Evolutionary conservation across 2,888 invertebrate genomes (phyloP).

Genomic region (Polydrusus pterygomalis): DNA sequence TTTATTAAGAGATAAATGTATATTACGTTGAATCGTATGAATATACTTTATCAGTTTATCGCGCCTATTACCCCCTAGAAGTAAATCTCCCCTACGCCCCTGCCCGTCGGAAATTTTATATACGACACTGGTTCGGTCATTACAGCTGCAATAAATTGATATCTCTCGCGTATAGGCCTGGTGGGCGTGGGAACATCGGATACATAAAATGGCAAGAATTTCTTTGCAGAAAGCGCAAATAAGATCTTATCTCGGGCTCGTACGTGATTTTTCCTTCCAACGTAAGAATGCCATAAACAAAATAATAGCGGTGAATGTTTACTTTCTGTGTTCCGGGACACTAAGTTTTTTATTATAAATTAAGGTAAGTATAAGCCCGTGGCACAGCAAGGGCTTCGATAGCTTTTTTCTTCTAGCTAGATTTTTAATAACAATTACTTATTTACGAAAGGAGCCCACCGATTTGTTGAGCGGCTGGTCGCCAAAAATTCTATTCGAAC

Average conservation of each 20-base stretch:
- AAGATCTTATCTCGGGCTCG: conserved; percentile 36
- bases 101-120: conserved; percentile 44
- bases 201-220: conserved; percentile 57
- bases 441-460: too few species aligned
- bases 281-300: conserved; percentile 32
- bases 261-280: conserved; percentile 37
- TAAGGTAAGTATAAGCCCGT: conserved; percentile 9
- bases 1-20: too few species aligned
- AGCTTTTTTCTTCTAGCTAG: too few species aligned
- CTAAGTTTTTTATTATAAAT: not conserved
- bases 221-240: conserved; percentile 57
- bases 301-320: conserved; percentile 40
- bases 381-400: too few species aligned
- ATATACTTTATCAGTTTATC: too few species aligned
- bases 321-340: conserved; percentile 27
- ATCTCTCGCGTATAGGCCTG: conserved; percentile 50
- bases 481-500: too few species aligned
- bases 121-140: conserved; percentile 51
- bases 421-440: too few species aligned
- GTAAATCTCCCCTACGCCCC: not conserved
- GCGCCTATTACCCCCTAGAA: not conserved
- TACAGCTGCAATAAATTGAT: conserved; percentile 57
- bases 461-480: too few species aligned
- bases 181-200: conserved; percentile 59
- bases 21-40: too few species aligned